Evolutionary conservation across 2,797 vertebrate species (phyloP).

Genomic region (Neomorphus geoffroyi): DNA sequence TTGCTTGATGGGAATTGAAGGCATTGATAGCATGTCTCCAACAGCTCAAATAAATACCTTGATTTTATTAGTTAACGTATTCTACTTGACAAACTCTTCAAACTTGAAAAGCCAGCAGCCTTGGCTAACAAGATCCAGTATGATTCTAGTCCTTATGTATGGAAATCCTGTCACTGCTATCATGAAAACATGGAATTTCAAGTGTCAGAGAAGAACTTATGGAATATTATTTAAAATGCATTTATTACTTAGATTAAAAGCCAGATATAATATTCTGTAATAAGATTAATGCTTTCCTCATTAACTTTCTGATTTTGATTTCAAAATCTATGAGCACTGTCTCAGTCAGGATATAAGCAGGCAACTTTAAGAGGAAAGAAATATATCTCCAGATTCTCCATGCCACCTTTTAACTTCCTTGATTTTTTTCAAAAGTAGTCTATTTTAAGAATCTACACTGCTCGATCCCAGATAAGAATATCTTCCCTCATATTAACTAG

Average conservation of each 20-base stretch:
- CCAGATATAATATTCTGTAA: not conserved
- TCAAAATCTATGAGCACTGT: not conserved
- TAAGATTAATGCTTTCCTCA: slow-evolving; percentile 32
- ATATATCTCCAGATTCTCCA: not conserved
- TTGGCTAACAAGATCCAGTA: not conserved
- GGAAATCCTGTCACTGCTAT: slow-evolving; percentile 19
- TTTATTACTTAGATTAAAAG: slow-evolving; percentile 33
- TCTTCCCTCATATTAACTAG: too few species aligned
- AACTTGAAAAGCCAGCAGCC: not conserved
- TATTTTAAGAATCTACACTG: too few species aligned
- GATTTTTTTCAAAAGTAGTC: too few species aligned
- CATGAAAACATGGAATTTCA: not conserved
- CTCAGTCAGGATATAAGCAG: not conserved
- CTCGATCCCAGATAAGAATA: too few species aligned
- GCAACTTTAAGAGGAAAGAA: not conserved
- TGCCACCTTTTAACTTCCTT: not conserved
- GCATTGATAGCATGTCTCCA: not conserved
- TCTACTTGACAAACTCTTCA: not conserved
- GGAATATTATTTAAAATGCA: slow-evolving; percentile 37
- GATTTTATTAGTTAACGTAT: not conserved
- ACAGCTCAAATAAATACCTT: not conserved
- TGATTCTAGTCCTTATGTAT: not conserved
- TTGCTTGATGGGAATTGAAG: not conserved
- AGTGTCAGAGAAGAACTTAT: not conserved
- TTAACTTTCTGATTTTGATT: slow-evolving; percentile 29